phyloP scores from a whole-genome alignment of 2,797 vertebrate species.

The Yasuhikotakia modesta region DNA sequence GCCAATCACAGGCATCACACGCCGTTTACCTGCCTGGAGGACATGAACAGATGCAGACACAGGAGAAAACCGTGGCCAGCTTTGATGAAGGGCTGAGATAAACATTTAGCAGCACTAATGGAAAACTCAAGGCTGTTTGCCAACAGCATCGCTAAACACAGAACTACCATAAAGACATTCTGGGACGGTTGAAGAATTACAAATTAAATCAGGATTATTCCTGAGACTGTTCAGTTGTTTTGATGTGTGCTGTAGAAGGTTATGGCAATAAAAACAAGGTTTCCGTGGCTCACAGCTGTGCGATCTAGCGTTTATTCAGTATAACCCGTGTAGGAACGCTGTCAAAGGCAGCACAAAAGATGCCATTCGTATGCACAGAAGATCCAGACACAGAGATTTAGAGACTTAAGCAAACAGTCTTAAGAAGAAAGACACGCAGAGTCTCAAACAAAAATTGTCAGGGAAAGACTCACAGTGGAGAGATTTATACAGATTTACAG shows the following conservation, averaged over 20 bases:
- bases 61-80: slow-evolving; percentile 3
- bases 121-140: background rate
- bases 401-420: background rate
- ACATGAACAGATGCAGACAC: background rate
- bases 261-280: background rate
- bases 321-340: too few relatives aligned
- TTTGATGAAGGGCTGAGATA: background rate
- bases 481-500: background rate
- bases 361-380: background rate
- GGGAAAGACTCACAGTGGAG: background rate
- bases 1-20: slow-evolving; percentile 20
- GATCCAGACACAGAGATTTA: background rate
- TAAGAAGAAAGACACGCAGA: background rate
- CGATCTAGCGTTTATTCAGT: background rate
- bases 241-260: background rate
- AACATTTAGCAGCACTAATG: slow-evolving; percentile 4
- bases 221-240: background rate
- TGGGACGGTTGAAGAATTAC: too few relatives aligned
- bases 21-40: slow-evolving; percentile 2
- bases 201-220: background rate
- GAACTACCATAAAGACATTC: background rate
- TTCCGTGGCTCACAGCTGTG: background rate
- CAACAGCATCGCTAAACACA: too few relatives aligned
- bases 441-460: background rate
- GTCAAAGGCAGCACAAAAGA: background rate